Conservation (phyloP, 2,888 invertebrate species). For the Lepidochrysops patricia region DNA sequence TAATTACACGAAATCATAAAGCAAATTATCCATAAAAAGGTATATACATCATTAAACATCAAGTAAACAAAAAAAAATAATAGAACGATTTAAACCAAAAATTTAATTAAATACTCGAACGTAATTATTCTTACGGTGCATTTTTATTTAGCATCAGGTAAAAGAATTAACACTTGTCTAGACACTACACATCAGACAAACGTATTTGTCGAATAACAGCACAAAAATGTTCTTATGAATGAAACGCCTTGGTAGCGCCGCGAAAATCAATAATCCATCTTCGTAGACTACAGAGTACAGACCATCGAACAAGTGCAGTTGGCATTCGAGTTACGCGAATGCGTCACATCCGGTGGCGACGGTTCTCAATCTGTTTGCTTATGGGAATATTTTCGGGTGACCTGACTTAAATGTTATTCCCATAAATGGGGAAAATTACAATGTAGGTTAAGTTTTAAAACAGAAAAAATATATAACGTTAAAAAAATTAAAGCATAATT, state of each 20-base stretch:
- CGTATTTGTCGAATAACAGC: background rate
- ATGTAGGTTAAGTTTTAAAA: no score
- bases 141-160: background rate
- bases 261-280: background rate
- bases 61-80: background rate
- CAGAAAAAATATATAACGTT: no score
- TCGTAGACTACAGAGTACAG: background rate
- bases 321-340: background rate
- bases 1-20: background rate
- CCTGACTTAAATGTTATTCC: background rate
- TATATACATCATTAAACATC: background rate
- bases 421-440: background rate
- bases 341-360: background rate
- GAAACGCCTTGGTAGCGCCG: background rate
- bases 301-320: background rate
- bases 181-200: background rate
- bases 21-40: background rate
- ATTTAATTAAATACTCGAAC: background rate
- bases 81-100: background rate
- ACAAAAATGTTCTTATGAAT: slow-evolving; percentile 7
- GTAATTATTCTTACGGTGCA: background rate
- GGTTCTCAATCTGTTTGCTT: background rate
- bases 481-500: no score
- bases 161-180: background rate
- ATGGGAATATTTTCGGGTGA: no score